Conservation (phyloP, 2,797 vertebrate species). For the Manis crassicaudata region DNA sequence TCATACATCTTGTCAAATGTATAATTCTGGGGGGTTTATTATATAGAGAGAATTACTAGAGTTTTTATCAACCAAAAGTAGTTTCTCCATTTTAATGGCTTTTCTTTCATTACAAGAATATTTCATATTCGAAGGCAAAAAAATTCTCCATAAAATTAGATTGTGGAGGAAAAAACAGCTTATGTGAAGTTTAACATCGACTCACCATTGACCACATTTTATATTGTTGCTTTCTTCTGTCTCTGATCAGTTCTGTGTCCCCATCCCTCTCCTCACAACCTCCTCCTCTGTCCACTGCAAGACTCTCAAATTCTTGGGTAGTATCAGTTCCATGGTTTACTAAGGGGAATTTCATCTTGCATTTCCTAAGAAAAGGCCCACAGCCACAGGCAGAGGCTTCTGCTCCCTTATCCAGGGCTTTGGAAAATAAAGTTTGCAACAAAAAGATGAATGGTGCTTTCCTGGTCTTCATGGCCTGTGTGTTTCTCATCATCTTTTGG, state of each 20-base stretch:
- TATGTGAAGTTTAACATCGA: neutral
- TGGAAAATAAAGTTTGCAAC: conserved; percentile 54
- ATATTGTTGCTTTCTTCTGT: neutral
- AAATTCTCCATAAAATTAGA: neutral
- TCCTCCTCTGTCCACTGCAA: neutral
- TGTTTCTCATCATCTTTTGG: conserved; percentile 52
- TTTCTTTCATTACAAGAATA: conserved; percentile 1
- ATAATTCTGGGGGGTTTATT: neutral
- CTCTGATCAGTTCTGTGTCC: neutral
- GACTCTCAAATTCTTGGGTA: neutral
- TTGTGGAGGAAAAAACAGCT: too few species aligned
- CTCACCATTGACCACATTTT: neutral
- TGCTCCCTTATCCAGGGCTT: neutral
- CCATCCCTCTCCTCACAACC: neutral
- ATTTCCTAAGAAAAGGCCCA: neutral
- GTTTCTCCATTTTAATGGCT: neutral
- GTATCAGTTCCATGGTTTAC: conserved; percentile 19
- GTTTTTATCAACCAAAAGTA: conserved; percentile 25
- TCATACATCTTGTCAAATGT: neutral
- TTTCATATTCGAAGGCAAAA: neutral
- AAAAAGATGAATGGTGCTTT: conserved; percentile 33
- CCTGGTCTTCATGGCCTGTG: neutral
- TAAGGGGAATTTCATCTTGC: conserved; percentile 19
- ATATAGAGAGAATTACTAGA: neutral
- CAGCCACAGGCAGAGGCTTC: neutral